Evolutionary conservation across 2,888 invertebrate genomes (phyloP).

Genomic region (Athalia cordata): DNA sequence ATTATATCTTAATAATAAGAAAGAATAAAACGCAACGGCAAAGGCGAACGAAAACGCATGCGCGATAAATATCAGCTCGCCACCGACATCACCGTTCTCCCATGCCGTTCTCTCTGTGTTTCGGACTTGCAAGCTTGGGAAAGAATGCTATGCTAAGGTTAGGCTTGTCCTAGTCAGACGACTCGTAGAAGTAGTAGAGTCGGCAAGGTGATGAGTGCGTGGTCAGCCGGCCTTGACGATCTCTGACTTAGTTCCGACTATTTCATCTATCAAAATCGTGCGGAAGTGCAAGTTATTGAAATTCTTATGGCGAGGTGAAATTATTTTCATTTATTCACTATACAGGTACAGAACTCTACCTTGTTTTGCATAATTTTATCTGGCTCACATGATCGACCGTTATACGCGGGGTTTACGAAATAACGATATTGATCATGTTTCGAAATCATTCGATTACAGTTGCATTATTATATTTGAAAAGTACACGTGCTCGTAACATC

Average conservation of each 20-base stretch:
- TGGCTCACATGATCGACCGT: too few species aligned
- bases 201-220: not conserved
- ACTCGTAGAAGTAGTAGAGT: conserved; percentile 27
- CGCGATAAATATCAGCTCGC: conserved; percentile 2
- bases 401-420: too few species aligned
- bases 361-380: too few species aligned
- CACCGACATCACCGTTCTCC: too few species aligned
- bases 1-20: too few species aligned
- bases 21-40: not conserved
- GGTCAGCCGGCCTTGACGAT: conserved; percentile 16
- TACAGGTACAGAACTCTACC: not conserved
- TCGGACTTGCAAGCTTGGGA: not conserved
- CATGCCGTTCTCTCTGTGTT: too few species aligned
- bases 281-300: not conserved
- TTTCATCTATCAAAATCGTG: not conserved
- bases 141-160: conserved; percentile 24
- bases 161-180: conserved; percentile 30
- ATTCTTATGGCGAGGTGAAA: not conserved
- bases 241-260: not conserved
- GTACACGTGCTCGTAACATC: too few species aligned
- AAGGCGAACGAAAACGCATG: conserved; percentile 25
- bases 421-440: too few species aligned
- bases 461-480: too few species aligned
- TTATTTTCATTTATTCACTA: not conserved
- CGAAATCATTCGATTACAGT: too few species aligned